Conservation (phyloP, 2,797 vertebrate species). For the Hydrophis major region DNA sequence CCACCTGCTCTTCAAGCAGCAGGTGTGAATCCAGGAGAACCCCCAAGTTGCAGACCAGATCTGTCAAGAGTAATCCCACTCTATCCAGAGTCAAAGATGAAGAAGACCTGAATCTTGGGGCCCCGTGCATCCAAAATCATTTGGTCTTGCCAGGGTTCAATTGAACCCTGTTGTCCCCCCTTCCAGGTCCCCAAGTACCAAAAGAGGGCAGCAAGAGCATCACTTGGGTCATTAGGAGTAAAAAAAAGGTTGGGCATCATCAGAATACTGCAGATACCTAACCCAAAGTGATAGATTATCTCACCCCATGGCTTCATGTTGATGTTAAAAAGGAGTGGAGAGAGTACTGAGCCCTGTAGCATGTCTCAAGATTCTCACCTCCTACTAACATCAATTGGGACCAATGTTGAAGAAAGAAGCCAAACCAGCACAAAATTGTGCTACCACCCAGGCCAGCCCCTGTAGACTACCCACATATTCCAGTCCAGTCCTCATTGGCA, state of each 20-base stretch:
- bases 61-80: background rate
- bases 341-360: too few species aligned
- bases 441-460: background rate
- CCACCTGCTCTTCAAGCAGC: background rate
- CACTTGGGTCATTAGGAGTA: too few species aligned
- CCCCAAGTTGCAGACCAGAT: background rate
- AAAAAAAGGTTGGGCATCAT: too few species aligned
- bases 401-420: background rate
- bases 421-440: background rate
- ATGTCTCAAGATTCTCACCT: too few species aligned
- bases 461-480: background rate
- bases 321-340: too few species aligned
- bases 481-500: background rate
- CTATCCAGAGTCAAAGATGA: background rate
- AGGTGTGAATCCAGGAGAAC: background rate
- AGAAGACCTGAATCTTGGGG: background rate
- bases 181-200: too few species aligned
- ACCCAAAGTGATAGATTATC: too few species aligned
- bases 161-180: too few species aligned
- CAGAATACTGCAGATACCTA: too few species aligned
- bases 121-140: background rate
- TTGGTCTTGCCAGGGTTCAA: background rate
- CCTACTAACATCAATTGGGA: background rate
- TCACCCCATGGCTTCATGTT: too few species aligned
- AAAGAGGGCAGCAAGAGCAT: too few species aligned